Conservation (phyloP, 2,113 vertebrate genomes). For the Zosterops japonicus region DNA sequence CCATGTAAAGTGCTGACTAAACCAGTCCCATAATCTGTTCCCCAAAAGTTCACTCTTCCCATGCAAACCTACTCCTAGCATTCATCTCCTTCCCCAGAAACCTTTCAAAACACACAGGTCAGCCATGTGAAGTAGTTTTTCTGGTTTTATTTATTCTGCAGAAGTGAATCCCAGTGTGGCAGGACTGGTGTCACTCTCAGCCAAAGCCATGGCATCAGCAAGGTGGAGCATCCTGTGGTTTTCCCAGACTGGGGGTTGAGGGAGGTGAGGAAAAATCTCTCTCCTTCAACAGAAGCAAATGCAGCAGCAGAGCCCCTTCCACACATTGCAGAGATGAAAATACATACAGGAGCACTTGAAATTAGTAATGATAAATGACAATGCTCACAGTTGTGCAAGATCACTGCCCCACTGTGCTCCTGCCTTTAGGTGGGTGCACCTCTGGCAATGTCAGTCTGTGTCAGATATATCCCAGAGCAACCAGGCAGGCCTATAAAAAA, state of each 20-base stretch:
- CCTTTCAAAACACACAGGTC: neutral
- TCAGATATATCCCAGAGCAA: neutral
- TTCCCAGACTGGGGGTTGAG: neutral
- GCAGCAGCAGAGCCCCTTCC: neutral
- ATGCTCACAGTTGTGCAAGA: neutral
- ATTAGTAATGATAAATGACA: neutral
- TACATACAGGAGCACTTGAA: neutral
- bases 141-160: neutral
- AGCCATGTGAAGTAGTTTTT: neutral
- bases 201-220: neutral
- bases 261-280: neutral
- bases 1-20: neutral
- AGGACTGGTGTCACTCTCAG: neutral
- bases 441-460: neutral
- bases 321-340: neutral
- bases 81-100: neutral
- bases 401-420: neutral
- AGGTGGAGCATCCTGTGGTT: accelerated
- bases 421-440: neutral
- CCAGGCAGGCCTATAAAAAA: neutral
- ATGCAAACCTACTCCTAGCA: accelerated
- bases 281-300: neutral
- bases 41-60: neutral
- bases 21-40: neutral
- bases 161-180: neutral